Evolutionary conservation across 2,113 vertebrate species (phyloP).

Genomic region (Peromyscus californicus): DNA sequence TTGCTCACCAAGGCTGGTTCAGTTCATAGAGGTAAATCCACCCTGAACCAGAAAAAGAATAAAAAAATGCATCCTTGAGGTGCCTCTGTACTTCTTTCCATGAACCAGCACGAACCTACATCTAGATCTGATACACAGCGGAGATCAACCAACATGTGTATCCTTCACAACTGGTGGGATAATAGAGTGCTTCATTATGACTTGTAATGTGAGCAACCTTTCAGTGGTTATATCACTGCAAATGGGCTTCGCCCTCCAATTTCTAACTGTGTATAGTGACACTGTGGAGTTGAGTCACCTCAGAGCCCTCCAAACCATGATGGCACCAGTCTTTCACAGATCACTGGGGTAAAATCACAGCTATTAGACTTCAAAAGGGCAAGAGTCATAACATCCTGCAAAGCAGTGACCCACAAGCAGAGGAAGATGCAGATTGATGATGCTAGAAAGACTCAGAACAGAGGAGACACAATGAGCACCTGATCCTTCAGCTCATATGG

Average conservation of each 20-base stretch:
- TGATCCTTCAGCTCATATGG: background rate
- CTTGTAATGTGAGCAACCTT: background rate
- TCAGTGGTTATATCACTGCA: background rate
- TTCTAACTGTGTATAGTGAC: background rate
- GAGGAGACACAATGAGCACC: background rate
- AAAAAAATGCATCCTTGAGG: no score
- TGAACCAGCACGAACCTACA: no score
- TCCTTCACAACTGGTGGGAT: no score
- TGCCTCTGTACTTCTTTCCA: no score
- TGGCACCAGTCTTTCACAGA: background rate
- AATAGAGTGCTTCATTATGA: fast-evolving
- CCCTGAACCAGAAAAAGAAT: no score
- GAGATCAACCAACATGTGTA: background rate
- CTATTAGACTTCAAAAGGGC: no score
- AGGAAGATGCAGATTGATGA: background rate
- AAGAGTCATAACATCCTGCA: no score
- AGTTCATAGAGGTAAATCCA: no score
- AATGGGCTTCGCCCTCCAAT: background rate
- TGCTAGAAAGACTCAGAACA: background rate
- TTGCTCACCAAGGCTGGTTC: no score
- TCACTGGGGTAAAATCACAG: background rate
- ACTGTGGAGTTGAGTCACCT: background rate
- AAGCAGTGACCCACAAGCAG: background rate
- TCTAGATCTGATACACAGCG: no score
- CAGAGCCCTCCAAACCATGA: background rate